These are phyloP conservation scores for Parazoanthus darwini DNA, from an alignment of 92 coral and sea anemone species.

Conservation along the genomic window DNA sequence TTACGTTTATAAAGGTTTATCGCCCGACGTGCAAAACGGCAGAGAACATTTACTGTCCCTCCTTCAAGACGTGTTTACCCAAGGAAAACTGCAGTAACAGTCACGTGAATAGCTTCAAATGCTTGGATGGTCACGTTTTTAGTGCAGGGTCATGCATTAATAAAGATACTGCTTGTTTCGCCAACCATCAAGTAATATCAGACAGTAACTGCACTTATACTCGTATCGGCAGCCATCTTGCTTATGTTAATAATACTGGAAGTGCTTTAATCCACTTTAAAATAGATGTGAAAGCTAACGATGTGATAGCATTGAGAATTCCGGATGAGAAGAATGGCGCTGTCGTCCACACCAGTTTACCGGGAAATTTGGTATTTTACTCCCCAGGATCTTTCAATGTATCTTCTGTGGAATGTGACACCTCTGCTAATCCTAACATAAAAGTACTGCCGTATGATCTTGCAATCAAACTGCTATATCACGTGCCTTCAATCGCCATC, in stretches of 20 bases:
- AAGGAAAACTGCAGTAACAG: background rate
- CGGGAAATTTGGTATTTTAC: background rate
- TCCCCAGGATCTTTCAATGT: background rate
- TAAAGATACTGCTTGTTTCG: background rate
- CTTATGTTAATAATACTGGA: background rate
- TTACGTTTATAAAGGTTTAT: background rate
- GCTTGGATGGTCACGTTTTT: background rate
- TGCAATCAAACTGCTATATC: slow-evolving; percentile 2
- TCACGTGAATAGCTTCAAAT: background rate
- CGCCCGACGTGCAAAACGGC: background rate
- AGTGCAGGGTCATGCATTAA: background rate
- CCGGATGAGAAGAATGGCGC: background rate
- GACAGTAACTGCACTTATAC: background rate
- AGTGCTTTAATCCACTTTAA: background rate
- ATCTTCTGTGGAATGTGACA: background rate
- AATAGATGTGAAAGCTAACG: background rate
- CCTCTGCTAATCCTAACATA: background rate
- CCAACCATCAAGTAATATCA: background rate
- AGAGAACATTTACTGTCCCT: background rate
- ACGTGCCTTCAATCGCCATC: background rate
- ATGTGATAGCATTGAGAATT: background rate
- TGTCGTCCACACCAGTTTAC: background rate
- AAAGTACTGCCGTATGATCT: background rate
- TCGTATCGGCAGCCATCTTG: background rate
- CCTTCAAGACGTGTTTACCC: background rate